These are phyloP conservation scores for Megathymus violae DNA, from an alignment of 1,140 invertebrate species.

Conservation along the genomic window DNA sequence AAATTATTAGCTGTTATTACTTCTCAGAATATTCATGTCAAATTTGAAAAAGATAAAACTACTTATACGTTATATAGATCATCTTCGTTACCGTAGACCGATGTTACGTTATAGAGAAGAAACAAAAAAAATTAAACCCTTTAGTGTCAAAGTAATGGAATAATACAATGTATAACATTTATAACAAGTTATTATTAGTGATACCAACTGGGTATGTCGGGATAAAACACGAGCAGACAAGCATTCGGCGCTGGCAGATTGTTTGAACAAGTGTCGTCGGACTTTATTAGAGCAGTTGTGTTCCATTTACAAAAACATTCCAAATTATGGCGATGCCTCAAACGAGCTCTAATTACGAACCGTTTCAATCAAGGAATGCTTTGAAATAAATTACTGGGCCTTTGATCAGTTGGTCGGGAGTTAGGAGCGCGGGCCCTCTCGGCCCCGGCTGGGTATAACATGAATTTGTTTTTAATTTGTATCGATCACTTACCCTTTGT, in stretches of 20 bases:
- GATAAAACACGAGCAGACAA: neutral
- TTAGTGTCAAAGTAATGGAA: too few relatives aligned
- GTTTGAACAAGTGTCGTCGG: constrained; percentile 46
- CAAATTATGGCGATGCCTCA: constrained; percentile 37
- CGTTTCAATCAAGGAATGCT: constrained; percentile 59
- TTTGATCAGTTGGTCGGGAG: constrained; percentile 42
- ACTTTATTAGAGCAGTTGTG: constrained; percentile 47
- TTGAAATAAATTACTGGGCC: constrained; percentile 52
- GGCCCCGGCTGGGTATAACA: constrained; percentile 15
- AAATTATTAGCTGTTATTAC: too few relatives aligned
- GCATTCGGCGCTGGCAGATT: constrained; percentile 22
- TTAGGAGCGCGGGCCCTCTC: constrained; percentile 14
- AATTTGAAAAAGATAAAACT: too few relatives aligned
- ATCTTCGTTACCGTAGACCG: too few relatives aligned
- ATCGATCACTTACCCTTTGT: constrained; percentile 21
- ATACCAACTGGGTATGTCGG: neutral
- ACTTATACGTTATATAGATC: too few relatives aligned
- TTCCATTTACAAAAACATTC: constrained; percentile 39
- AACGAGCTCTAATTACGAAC: constrained; percentile 45
- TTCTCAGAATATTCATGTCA: too few relatives aligned
- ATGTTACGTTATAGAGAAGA: too few relatives aligned
- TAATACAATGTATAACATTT: too few relatives aligned
- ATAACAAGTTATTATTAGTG: too few relatives aligned
- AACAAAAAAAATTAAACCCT: too few relatives aligned
- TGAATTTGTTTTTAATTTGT: constrained; percentile 31